Evolutionary conservation across 2,888 invertebrate species (phyloP), one percentile per base, ranked within the genome.

Genomic region (Chironomus tentans): DNA sequence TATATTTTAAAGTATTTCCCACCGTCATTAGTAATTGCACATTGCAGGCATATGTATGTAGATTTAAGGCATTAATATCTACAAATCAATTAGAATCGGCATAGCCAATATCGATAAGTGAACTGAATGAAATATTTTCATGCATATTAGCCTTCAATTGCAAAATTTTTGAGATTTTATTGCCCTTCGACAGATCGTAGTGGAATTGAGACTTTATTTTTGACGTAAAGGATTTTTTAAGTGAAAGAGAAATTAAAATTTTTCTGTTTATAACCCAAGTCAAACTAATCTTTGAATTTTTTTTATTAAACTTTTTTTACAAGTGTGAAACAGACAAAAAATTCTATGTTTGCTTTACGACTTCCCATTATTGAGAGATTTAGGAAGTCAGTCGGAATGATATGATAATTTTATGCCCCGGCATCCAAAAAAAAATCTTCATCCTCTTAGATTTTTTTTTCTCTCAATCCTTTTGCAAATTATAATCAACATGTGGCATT

Each of bases 51-150:
- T 15, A 56, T 18, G 56, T 38, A 38, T 38, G 38, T 38, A 2
- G 7, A 38, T 38, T 56, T 56, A 56, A 56, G 15, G 38, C 38
- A 21, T 15, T 15, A 7, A 15, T 38, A 46, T 68, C 5, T 4
- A 68, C 15, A 38, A 68, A 68, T 68, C 68, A 68, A 68, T 68
- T 68, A 18, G 68, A 68, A 68, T 68, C 68, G 68, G 10, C 65
- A 22, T 22, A 65, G n/a, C 46, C 68, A n/a, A 38, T 68, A 21
- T 65, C 65, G 65, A 65, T 65, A 65, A 65, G 10, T 21, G 7
- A 56, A 56, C 18, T n/a, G 56, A 38, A 38, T 56, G 5, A 56
- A 56, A 56, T 56, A 15, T 56, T 56, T 56, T 56, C 56, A 56
- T 18, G 56, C 56, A 56, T 56, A 18, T 56, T 56, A 56, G 15